Evolutionary conservation across 2,113 vertebrate species (phyloP), one percentile per base, ranked within the genome.

Genomic region (Dicerorhinus sumatrensis): DNA sequence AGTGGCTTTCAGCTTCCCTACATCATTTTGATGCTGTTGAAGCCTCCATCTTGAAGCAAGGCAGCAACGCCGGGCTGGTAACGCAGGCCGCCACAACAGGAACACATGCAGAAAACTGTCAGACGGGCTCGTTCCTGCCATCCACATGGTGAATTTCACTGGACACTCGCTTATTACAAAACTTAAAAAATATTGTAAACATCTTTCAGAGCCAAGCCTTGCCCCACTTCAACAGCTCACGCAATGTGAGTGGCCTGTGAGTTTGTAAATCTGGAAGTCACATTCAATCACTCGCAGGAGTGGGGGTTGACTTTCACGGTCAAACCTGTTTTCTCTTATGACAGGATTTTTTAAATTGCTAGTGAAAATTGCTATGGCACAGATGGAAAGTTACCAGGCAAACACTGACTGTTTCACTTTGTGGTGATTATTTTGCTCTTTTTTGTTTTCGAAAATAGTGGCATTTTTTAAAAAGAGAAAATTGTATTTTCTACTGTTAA

Each of bases 201-300:
- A 91, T 84, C 75, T 70, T 89, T 80, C 63, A 90, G 82, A 94
- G 96, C 94, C 97, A 94, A 89, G 54, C 46, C n/a, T 92, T 27
- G 3, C 33, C 79, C 82, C 75, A 20, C 92, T 91, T 85, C 87
- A 91, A 72, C 72, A n/a, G 81, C 67, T 81, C 76, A 75, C 3
- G 8, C 1, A 5, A 54, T 69, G 84, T 82, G 94, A 98, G 94
- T 96, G 82, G 89, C 89, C 73, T 42, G 33, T 87, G 94, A 96
- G 95, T 75, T 76, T 89, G 73, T 96, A 93, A 97, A 97, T 87
- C 96, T 97, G 89, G 65, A 95, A 92, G 93, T 96, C 94, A 92
- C 73, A 80, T 87, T 84, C 33, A 48, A 75, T 95, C 96, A 89
- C n/a, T 12, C 39, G 69, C 89, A 84, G 79, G 81, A 86, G 81